Base-by-base conservation (phyloP, 2,888 invertebrate species). In the Andrena dorsata region DNA sequence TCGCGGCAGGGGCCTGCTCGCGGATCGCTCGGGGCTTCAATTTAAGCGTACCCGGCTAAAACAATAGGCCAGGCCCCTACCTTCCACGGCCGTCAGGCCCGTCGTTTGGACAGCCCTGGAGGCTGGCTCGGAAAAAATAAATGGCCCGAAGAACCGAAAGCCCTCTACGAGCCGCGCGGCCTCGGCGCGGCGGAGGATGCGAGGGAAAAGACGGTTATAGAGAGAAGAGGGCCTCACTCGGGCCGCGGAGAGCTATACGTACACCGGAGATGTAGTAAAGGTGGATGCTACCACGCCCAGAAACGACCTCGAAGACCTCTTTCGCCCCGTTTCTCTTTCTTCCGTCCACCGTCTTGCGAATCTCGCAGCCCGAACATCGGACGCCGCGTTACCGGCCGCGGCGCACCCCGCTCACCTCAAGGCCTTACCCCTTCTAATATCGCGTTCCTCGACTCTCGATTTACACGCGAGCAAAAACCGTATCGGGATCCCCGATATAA, bases 231-330 rank as follows among this genome's bases (percentile, higher is more conserved):
- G 30, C 13, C 56, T 53, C 53, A 8, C 65, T 28, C 4, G 28
- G 53, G 47, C 30, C 69, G 30, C 49, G 41, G 64, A 65, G 61
- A 65, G 61, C n/a, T 80, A 84, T 78, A 88, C 65, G 78, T 85
- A 84, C 61, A 56, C 76, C 72, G 73, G 77, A 65, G 80, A 88
- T 86, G 88, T 86, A 41, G 41, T 16, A 87, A 89, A 91, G 91
- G 91, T 91, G 87, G 91, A 90, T 91, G 87, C 89, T 90, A 91
- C 92, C 91, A 92, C 92, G 92, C 92, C 92, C 92, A 92, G 89
- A 88, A 89, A 88, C 89, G 91, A 91, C 92, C 92, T 92, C 92
- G 89, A 90, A 90, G 85, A 86, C 82, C 86, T 82, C 83, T 83
- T 82, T 85, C 87, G 76, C 70, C 80, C 85, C 68, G 64, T 78